phyloP scores from a whole-genome alignment of 2,888 invertebrate genomes.

The Diaphora mendica region DNA sequence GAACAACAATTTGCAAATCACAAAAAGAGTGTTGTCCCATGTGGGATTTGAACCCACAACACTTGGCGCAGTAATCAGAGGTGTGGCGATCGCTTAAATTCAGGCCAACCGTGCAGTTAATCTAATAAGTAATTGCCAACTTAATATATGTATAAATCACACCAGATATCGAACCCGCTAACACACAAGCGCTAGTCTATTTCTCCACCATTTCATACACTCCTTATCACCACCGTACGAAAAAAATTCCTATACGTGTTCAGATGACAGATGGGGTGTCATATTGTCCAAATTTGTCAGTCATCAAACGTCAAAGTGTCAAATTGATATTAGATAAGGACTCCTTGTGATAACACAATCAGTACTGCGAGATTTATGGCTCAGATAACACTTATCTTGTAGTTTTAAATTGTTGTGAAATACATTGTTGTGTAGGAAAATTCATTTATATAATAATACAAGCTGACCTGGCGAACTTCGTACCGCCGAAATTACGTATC shows the following conservation, averaged over 20 bases:
- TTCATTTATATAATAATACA: too few relatives aligned
- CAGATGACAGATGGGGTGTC: constrained; percentile 67
- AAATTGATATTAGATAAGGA: constrained; percentile 44
- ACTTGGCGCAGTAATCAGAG: too few relatives aligned
- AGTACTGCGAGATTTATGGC: constrained; percentile 46
- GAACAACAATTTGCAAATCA: too few relatives aligned
- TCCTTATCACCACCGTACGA: constrained; percentile 1
- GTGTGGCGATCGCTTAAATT: too few relatives aligned
- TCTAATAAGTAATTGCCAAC: too few relatives aligned
- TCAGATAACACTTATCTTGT: constrained; percentile 36
- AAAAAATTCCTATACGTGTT: constrained; percentile 25
- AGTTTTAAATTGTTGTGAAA: constrained; percentile 47
- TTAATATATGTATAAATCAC: too few relatives aligned
- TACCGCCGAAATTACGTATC: too few relatives aligned
- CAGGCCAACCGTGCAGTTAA: too few relatives aligned
- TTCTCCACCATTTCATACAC: not conserved
- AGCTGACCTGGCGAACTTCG: too few relatives aligned
- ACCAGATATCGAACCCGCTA: not conserved
- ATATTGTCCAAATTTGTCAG: constrained; percentile 64
- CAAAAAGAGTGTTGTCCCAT: too few relatives aligned
- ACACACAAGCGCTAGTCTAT: not conserved
- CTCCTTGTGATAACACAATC: constrained; percentile 43
- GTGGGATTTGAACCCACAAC: too few relatives aligned
- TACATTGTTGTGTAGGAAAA: not conserved
- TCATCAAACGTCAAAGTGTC: constrained; percentile 72